Evolutionary conservation across 2,113 vertebrate genomes (phyloP).

Genomic region (Oncorhynchus nerka): DNA sequence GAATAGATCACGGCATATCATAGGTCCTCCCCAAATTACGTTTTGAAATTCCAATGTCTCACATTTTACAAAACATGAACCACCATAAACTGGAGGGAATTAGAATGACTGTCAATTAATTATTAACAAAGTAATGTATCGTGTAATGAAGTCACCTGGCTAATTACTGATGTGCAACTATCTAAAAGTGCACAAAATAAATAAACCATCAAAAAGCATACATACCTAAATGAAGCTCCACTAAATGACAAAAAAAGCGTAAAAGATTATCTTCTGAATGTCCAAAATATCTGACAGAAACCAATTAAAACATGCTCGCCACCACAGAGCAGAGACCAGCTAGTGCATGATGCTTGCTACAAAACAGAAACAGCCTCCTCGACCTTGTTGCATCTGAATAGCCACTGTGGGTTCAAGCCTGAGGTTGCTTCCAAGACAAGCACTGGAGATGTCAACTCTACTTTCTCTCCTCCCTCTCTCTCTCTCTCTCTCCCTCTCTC

Average conservation of each 20-base stretch:
- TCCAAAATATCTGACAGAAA: constrained; percentile 49
- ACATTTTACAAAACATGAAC: background rate
- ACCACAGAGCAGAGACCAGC: constrained; percentile 43
- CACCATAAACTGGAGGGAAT: background rate
- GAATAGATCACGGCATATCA: background rate
- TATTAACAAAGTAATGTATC: background rate
- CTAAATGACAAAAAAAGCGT: constrained; percentile 20
- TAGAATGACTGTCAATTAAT: background rate
- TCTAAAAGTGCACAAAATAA: background rate
- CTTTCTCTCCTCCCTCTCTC: constrained; percentile 28
- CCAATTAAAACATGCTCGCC: constrained; percentile 54
- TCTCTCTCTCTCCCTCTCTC: constrained; percentile 4
- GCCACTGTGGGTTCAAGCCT: constrained; percentile 67
- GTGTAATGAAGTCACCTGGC: background rate
- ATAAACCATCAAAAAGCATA: background rate
- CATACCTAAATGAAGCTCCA: constrained; percentile 60
- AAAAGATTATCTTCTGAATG: constrained; percentile 41
- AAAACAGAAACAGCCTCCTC: constrained; percentile 54
- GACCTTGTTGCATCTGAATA: constrained; percentile 58
- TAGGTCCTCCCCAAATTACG: too few relatives aligned
- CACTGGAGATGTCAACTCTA: constrained; percentile 72
- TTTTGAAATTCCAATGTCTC: too few relatives aligned
- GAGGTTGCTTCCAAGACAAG: constrained; percentile 68
- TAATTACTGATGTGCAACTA: background rate
- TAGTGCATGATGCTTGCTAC: constrained; percentile 60